Evolutionary conservation across 2,113 vertebrate species (phyloP).

Genomic region (Chaetorhynchus papuensis): DNA sequence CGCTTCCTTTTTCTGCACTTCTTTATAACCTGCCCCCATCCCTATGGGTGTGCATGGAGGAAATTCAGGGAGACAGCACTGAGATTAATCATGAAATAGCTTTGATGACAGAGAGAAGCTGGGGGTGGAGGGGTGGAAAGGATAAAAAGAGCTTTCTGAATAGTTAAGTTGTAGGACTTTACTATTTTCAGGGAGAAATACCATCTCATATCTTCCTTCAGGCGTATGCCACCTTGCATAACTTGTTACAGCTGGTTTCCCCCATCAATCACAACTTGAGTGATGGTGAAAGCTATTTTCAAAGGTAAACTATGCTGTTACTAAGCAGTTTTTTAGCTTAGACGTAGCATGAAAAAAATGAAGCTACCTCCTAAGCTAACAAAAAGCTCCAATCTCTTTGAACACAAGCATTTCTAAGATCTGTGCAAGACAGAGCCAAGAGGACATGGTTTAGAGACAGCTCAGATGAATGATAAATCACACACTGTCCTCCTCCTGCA

Average conservation of each 20-base stretch:
- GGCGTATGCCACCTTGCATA: neutral
- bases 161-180: neutral
- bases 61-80: neutral
- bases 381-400: neutral
- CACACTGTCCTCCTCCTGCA: neutral
- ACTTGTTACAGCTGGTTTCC: neutral
- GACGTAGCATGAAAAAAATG: neutral
- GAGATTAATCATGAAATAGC: neutral
- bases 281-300: neutral
- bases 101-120: slow-evolving; percentile 36
- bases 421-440: neutral
- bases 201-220: neutral
- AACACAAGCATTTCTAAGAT: neutral
- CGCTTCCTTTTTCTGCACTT: neutral
- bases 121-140: neutral
- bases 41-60: neutral
- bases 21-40: neutral
- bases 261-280: neutral
- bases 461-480: neutral
- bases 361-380: neutral
- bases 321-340: neutral
- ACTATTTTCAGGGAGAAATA: slow-evolving; percentile 1
- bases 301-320: neutral
- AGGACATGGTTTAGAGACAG: neutral
- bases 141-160: slow-evolving; percentile 9